Evolutionary conservation across 92 coral and sea anemone genomes (phyloP), one percentile per base, ranked within the genome.

Genomic region (Palythoa caribaeorum): DNA sequence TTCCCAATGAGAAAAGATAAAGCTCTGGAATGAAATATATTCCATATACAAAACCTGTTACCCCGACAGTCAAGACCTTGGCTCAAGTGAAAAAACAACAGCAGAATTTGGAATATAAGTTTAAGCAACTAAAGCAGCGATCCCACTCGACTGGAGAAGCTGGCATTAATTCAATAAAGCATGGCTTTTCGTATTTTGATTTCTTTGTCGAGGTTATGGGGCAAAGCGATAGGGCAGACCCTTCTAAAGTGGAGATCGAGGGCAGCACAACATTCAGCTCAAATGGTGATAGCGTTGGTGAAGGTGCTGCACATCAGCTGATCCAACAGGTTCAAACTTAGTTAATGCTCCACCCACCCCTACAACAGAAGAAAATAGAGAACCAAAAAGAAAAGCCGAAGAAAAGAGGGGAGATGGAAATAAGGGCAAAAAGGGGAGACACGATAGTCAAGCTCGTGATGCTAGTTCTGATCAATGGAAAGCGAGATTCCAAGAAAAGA

Each of bases 21-120:
- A 73, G 63, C 84, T 88, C 35, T 91, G 93, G 92, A 92, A 89
- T 63, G 88, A 89, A 38, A 89, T 92, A 35, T 92, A 72, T 78
- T 38, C 39, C 39, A 71, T 73, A 71, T 89, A 71, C 81, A 89
- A 86, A 80, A 52, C 70, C 38, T 39, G 66, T 54, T 89, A 79
- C 72, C 20, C 57, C n/a, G 78, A 88, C 21, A 76, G 53, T 57
- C 75, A 83, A 84, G 84, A 83, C 84, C 39, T 84, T 91, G 55
- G 89, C 91, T 35, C 87, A 88, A 57, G 87, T 88, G 14, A 91
- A 91, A 69, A 88, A 88, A 75, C 50, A 88, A 62, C 86, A 38
- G 69, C 92, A 89, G 70, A 92, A 92, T 73, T 74, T 92, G 80
- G 84, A 91, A 20, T 71, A 89, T 14, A 84, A 78, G 38, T 92